Evolutionary conservation across 1,140 invertebrate genomes (phyloP).

Genomic region (Achroia grisella): DNA sequence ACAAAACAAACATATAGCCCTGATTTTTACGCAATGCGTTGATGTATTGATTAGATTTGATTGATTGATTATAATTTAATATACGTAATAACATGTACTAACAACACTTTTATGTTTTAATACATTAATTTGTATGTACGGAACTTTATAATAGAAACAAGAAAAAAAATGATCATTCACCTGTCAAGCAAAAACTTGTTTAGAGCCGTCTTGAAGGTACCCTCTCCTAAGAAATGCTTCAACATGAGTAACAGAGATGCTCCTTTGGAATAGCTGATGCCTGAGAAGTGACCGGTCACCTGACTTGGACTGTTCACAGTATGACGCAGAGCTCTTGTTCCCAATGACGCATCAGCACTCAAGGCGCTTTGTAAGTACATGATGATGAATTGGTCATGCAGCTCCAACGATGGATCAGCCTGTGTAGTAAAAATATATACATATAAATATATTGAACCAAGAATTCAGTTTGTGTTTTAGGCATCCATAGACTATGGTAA

Average conservation of each 20-base stretch:
- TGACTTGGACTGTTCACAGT: slow-evolving; percentile 71
- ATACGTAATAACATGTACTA: too few species aligned
- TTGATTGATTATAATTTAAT: too few species aligned
- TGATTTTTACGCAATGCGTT: too few species aligned
- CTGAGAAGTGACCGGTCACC: slow-evolving; percentile 74
- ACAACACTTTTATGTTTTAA: too few species aligned
- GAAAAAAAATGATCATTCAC: slow-evolving; percentile 32
- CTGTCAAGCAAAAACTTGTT: slow-evolving; percentile 71
- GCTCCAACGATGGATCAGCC: slow-evolving; percentile 37
- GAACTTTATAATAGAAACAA: too few species aligned
- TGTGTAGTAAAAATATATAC: too few species aligned
- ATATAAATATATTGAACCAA: too few species aligned
- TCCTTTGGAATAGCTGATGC: slow-evolving; percentile 78
- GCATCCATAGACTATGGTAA: too few species aligned
- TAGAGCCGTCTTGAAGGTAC: slow-evolving; percentile 77
- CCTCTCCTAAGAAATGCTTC: slow-evolving; percentile 78
- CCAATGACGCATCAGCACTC: slow-evolving; percentile 32
- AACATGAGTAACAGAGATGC: slow-evolving; percentile 84
- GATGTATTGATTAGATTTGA: too few species aligned
- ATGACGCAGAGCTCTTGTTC: slow-evolving; percentile 45
- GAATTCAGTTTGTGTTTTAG: too few species aligned
- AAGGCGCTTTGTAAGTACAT: slow-evolving; percentile 55
- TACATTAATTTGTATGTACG: too few species aligned
- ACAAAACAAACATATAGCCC: too few species aligned
- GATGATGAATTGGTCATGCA: slow-evolving; percentile 52